phyloP scores from a whole-genome alignment of 2,888 invertebrate species.

The Agrilus biguttatus region DNA sequence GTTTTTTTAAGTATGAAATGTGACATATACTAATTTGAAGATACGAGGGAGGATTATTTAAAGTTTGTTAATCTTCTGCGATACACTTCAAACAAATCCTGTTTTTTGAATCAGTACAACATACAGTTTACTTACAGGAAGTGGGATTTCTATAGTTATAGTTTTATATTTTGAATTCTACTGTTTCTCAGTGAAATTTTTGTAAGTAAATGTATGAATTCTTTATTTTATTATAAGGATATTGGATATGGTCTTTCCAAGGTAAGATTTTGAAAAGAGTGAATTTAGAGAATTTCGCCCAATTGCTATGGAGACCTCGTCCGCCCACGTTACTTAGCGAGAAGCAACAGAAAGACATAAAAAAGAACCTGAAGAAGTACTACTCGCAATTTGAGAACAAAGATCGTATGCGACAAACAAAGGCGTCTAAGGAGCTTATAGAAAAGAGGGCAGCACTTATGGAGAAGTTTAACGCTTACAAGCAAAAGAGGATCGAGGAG shows the following conservation, averaged over 20 bases:
- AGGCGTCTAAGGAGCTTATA: constrained; percentile 88
- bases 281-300: constrained; percentile 84
- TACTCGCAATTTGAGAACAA: constrained; percentile 92
- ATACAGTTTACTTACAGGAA: too few relatives aligned
- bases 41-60: constrained; percentile 1
- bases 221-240: constrained; percentile 42
- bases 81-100: too few relatives aligned
- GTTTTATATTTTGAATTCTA: not conserved
- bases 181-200: not conserved
- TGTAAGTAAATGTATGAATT: not conserved
- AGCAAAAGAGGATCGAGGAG: constrained; percentile 57
- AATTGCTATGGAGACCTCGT: constrained; percentile 91
- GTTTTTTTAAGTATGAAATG: too few relatives aligned
- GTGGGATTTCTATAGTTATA: too few relatives aligned
- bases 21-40: not conserved
- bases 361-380: constrained; percentile 95
- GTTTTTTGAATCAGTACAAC: too few relatives aligned
- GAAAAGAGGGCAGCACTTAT: constrained; percentile 82
- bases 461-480: constrained; percentile 73
- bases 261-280: constrained; percentile 61
- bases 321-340: constrained; percentile 72
- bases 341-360: constrained; percentile 85
- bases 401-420: constrained; percentile 82
- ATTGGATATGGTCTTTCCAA: constrained; percentile 98
- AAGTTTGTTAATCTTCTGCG: not conserved